These are phyloP conservation scores for Trilocha varians DNA, from an alignment of 2,888 invertebrate genomes.

Conservation along the genomic window DNA sequence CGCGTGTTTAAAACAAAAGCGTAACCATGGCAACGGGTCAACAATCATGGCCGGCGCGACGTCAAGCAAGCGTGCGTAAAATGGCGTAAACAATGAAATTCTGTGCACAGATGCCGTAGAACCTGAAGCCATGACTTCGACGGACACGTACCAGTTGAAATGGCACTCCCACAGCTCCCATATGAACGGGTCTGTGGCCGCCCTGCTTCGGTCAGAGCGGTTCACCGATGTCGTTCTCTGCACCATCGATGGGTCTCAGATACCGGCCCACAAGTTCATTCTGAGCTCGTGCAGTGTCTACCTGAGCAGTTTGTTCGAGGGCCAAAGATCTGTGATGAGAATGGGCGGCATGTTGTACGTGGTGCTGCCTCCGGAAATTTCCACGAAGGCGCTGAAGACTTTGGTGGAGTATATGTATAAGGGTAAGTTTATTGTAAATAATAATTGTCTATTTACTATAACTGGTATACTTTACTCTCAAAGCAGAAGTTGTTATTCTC, in stretches of 20 bases:
- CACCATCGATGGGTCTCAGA: constrained; percentile 84
- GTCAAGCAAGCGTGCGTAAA: not conserved
- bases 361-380: constrained; percentile 86
- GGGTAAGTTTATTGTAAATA: constrained; percentile 38
- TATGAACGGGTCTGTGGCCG: constrained; percentile 86
- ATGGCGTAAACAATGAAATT: constrained; percentile 4
- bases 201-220: constrained; percentile 82
- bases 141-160: constrained; percentile 90
- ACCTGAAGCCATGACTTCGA: constrained; percentile 52
- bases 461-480: too few relatives aligned
- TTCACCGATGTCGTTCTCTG: constrained; percentile 88
- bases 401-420: constrained; percentile 91
- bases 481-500: too few relatives aligned
- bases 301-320: constrained; percentile 57
- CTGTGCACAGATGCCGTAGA: constrained; percentile 16
- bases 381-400: constrained; percentile 84
- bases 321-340: constrained; percentile 56
- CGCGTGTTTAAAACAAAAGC: constrained; percentile 1
- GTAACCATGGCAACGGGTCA: not conserved
- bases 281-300: constrained; percentile 84
- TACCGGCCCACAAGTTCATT: constrained; percentile 89
- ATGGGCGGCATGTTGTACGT: constrained; percentile 76
- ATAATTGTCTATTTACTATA: too few relatives aligned
- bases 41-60: not conserved
- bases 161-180: constrained; percentile 91